phyloP scores from a whole-genome alignment of 2,888 invertebrate species.

The Dysmachus trigonus region DNA sequence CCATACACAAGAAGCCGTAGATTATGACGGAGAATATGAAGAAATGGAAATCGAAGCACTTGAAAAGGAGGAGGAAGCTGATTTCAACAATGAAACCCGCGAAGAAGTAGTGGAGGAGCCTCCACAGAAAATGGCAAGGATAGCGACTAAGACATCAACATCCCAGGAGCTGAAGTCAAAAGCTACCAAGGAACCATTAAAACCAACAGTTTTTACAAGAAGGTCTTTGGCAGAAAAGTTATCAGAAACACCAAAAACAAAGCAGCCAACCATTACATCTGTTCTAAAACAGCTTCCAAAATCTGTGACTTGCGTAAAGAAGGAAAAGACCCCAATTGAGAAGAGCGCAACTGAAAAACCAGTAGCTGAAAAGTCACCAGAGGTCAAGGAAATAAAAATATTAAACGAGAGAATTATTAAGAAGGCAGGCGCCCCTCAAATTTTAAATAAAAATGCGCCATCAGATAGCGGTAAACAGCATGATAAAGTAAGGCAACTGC shows the following conservation, averaged over 20 bases:
- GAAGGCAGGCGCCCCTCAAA: background rate
- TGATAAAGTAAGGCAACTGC: background rate
- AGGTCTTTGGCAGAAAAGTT: background rate
- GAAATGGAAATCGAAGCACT: conserved; percentile 42
- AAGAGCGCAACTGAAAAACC: background rate
- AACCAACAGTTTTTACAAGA: conserved; percentile 18
- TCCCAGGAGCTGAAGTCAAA: conserved; percentile 59
- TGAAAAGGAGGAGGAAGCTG: background rate
- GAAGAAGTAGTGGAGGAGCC: background rate
- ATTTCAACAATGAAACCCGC: background rate
- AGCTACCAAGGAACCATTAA: background rate
- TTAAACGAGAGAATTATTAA: background rate
- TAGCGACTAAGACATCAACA: conserved; percentile 64
- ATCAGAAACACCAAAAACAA: background rate
- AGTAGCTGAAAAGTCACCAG: background rate
- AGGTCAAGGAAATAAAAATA: background rate
- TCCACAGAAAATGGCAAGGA: conserved; percentile 37
- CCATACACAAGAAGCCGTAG: conserved; percentile 57
- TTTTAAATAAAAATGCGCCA: conserved; percentile 1
- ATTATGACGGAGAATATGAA: background rate
- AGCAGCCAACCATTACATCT: conserved; percentile 33
- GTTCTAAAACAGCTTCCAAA: conserved; percentile 43
- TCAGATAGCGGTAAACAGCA: background rate
- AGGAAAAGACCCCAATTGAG: conserved; percentile 36
- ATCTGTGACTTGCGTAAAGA: conserved; percentile 45